Conservation (phyloP, 2,888 invertebrate species). For the Hirtodrosophila histrioides region DNA sequence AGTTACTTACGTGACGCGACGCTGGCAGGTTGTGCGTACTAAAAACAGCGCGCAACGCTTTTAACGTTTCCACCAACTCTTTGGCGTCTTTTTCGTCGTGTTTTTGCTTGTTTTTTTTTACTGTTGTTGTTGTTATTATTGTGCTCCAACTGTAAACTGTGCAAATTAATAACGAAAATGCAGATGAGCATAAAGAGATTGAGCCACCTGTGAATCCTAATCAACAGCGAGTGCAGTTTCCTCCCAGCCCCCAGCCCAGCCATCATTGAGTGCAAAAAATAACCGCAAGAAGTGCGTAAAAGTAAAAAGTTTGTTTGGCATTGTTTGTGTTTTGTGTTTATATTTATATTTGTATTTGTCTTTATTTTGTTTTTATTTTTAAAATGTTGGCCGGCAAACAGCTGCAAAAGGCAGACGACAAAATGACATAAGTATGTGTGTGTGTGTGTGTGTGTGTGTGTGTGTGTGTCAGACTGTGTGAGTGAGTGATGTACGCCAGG, state of each 20-base stretch:
- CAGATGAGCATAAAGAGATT: constrained; percentile 19
- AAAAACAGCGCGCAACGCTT: constrained; percentile 17
- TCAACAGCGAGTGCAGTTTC: constrained; percentile 48
- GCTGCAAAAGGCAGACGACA: constrained; percentile 46
- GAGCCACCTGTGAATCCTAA: constrained; percentile 38
- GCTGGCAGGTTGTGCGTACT: constrained; percentile 47
- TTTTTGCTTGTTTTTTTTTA: constrained; percentile 24
- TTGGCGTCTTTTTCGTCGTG: constrained; percentile 43
- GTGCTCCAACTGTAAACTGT: constrained; percentile 18
- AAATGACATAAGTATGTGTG: constrained; percentile 36
- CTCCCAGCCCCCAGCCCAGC: neutral
- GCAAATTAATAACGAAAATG: constrained; percentile 41
- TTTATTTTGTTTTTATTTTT: constrained; percentile 54
- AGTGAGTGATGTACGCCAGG: constrained; percentile 1
- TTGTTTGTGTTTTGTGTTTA: constrained; percentile 43
- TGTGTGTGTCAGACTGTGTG: constrained; percentile 1
- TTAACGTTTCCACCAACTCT: constrained; percentile 12
- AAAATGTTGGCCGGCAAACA: constrained; percentile 57
- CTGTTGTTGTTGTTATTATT: constrained; percentile 16
- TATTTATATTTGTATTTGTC: constrained; percentile 27
- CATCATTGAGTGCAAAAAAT: neutral
- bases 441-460: constrained; percentile 2
- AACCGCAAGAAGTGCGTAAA: constrained; percentile 25
- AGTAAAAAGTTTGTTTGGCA: constrained; percentile 18
- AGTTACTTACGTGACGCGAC: constrained; percentile 66